Evolutionary conservation across 2,797 vertebrate genomes (phyloP).

Genomic region (Melanotaenia boesemani): DNA sequence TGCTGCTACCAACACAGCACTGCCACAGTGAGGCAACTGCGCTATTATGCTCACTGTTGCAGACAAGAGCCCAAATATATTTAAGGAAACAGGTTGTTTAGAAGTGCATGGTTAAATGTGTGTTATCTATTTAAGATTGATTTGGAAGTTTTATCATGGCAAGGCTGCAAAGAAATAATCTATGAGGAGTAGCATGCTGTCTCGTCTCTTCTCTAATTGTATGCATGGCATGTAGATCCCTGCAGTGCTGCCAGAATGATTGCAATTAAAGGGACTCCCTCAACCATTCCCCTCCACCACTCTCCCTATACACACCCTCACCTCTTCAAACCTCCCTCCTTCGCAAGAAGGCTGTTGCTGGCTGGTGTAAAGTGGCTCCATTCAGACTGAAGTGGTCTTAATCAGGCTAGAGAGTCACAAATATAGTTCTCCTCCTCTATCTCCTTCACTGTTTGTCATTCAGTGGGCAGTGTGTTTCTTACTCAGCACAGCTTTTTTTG

Average conservation of each 20-base stretch:
- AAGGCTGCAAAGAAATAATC: slow-evolving; percentile 36
- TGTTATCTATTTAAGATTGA: slow-evolving; percentile 16
- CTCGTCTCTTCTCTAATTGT: slow-evolving; percentile 64
- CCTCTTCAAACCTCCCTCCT: slow-evolving; percentile 26
- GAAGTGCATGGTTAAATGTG: background rate
- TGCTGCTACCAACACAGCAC: slow-evolving; percentile 9
- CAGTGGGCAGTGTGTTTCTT: slow-evolving; percentile 6
- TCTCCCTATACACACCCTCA: slow-evolving; percentile 37
- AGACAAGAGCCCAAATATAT: slow-evolving; percentile 11
- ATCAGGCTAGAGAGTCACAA: slow-evolving; percentile 75
- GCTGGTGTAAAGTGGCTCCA: slow-evolving; percentile 64
- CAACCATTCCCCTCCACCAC: slow-evolving; percentile 37
- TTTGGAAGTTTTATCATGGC: slow-evolving; percentile 14
- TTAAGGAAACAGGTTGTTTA: slow-evolving; percentile 1
- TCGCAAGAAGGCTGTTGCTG: slow-evolving; percentile 41
- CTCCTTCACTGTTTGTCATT: slow-evolving; percentile 41
- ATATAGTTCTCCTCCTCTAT: slow-evolving; percentile 46
- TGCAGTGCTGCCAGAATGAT: slow-evolving; percentile 80
- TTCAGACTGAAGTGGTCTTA: slow-evolving; percentile 76
- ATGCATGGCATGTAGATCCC: slow-evolving; percentile 76
- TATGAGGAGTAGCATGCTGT: slow-evolving; percentile 40
- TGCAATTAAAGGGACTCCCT: slow-evolving; percentile 86
- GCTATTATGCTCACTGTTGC: background rate
- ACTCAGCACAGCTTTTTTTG: slow-evolving; percentile 5
- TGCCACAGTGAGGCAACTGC: slow-evolving; percentile 23